Evolutionary conservation across 2,888 invertebrate genomes (phyloP).

Genomic region (Rutpela maculata): DNA sequence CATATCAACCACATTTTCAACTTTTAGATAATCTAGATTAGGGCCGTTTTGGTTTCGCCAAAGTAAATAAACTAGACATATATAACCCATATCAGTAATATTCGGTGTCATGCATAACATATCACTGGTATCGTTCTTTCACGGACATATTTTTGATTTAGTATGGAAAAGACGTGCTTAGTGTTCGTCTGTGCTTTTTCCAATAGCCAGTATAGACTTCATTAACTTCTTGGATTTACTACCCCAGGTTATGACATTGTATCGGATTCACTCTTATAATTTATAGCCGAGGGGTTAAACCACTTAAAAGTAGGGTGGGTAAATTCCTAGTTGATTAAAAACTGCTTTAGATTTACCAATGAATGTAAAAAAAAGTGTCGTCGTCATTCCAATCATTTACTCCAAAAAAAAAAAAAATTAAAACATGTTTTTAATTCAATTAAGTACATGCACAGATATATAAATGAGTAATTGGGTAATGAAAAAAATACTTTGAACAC

Average conservation of each 20-base stretch:
- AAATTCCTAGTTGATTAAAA: slow-evolving; percentile 52
- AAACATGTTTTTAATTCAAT: too few relatives aligned
- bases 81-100: slow-evolving; percentile 64
- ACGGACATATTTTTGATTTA: slow-evolving; percentile 64
- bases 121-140: slow-evolving; percentile 57
- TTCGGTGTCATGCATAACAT: slow-evolving; percentile 63
- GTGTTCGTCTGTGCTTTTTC: slow-evolving; percentile 55
- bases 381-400: slow-evolving; percentile 33
- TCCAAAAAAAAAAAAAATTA: too few relatives aligned
- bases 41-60: slow-evolving; percentile 45
- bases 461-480: too few relatives aligned
- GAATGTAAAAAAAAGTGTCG: slow-evolving; percentile 42
- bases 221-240: slow-evolving; percentile 62
- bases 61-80: slow-evolving; percentile 66
- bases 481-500: too few relatives aligned
- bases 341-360: slow-evolving; percentile 46
- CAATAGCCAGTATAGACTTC: slow-evolving; percentile 56
- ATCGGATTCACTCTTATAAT: slow-evolving; percentile 63
- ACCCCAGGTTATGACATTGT: slow-evolving; percentile 59
- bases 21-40: slow-evolving; percentile 60
- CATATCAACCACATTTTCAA: slow-evolving; percentile 46
- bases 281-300: slow-evolving; percentile 63
- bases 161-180: slow-evolving; percentile 61
- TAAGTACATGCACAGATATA: too few relatives aligned
- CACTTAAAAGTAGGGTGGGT: slow-evolving; percentile 53